Base-by-base conservation (phyloP, 2,797 vertebrate genomes). In the Adrianichthys oophorus region DNA sequence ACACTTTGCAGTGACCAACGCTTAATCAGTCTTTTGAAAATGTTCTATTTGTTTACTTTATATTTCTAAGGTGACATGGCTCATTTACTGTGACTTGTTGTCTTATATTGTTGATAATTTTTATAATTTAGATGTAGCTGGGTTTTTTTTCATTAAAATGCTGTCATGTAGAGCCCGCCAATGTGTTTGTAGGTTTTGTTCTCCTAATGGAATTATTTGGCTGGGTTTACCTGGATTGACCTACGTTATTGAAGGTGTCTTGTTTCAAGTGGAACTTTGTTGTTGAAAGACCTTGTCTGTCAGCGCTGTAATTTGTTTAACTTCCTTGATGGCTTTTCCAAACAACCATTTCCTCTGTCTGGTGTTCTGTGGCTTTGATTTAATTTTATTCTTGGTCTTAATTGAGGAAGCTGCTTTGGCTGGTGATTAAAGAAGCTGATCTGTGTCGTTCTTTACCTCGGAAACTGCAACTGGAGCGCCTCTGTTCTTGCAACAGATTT, bases 401-500 rank as follows among this genome's bases (percentile, higher is more conserved):
- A 65, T 60, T 66, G 56, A 60, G 62, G 24, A 56, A 43, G 24
- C 48, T 55, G 43, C 45, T 19, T 37, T 57, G 17, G 23, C 40
- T 37, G 23, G 1, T 56, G 52, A 59, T 62, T 56, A 59, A 46
- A 74, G 53, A 56, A 44, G 47, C 40, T 4, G 37, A 23, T 62
- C 29, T 41, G 19, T 19, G n/a, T 48, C 23, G 37, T 68, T 16
- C 32, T 7, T 56, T 60, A 48, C 41, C 52, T 17, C 29, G 24
- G 32, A 44, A 72, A 68, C 44, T 42, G 1, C 17, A 54, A 17
- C 41, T 24, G 16, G 7, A 43, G 24, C 4, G 21, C 41, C 23
- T 19, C 52, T 43, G 52, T 43, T 8, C 41, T 24, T 62, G 1
- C 32, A 55, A 50, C 7, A 24, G 7, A 19, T 15, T 54, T 24